These are phyloP conservation scores for Bembecia ichneumoniformis DNA, from an alignment of 2,888 invertebrate species.

Conservation along the genomic window DNA sequence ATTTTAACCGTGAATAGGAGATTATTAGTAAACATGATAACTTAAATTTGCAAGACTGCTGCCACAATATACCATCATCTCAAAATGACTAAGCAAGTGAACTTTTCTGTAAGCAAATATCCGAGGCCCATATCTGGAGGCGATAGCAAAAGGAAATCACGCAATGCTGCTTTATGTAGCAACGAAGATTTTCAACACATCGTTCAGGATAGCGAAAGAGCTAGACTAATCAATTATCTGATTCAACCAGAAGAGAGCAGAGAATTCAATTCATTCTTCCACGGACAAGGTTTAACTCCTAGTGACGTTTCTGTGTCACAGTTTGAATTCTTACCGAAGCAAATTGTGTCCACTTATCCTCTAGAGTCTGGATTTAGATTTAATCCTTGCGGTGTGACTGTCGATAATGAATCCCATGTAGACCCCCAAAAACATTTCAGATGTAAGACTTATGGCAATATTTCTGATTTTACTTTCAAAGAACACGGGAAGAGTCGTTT, in stretches of 20 bases:
- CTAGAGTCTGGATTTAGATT: no score
- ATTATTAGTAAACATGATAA: background rate
- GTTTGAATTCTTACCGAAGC: no score
- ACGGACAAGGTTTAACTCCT: background rate
- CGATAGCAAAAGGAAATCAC: no score
- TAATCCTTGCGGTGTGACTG: no score
- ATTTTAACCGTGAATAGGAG: no score
- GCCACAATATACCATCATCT: background rate
- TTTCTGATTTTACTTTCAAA: background rate
- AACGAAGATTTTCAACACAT: background rate
- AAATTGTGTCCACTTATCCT: no score
- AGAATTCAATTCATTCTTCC: background rate
- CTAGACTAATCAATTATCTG: background rate
- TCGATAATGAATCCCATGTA: no score
- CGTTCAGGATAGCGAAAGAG: background rate
- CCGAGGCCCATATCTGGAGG: no score
- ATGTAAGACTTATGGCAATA: background rate
- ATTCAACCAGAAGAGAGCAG: background rate
- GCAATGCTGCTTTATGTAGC: background rate
- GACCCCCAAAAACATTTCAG: background rate
- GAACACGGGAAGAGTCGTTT: background rate
- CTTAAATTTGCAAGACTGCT: background rate
- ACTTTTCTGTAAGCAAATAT: background rate
- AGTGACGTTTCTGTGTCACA: background rate
- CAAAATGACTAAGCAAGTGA: background rate